Evolutionary conservation across 1,140 invertebrate genomes (phyloP).

Genomic region (Eueides isabella): DNA sequence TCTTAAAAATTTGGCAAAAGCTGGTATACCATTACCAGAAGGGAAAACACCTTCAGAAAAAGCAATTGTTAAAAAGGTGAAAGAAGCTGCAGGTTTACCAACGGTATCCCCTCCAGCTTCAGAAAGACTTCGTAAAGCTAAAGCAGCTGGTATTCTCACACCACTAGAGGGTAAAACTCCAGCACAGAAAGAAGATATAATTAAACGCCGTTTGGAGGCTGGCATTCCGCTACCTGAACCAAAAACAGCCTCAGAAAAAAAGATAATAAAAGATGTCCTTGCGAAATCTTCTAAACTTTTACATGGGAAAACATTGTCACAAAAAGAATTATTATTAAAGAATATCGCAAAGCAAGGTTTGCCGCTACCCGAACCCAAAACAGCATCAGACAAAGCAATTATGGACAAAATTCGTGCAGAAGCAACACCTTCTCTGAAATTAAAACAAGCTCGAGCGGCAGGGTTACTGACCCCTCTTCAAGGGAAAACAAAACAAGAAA

Average conservation of each 20-base stretch:
- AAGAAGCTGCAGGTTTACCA: slow-evolving; percentile 36
- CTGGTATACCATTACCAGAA: slow-evolving; percentile 41
- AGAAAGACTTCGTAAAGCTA: slow-evolving; percentile 37
- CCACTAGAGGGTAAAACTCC: slow-evolving; percentile 49
- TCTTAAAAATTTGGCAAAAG: slow-evolving; percentile 39
- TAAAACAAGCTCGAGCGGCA: slow-evolving; percentile 41
- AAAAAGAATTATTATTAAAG: slow-evolving; percentile 45
- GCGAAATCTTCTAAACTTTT: slow-evolving; percentile 27
- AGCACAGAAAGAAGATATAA: slow-evolving; percentile 51
- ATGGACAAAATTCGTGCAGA: slow-evolving; percentile 36
- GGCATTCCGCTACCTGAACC: slow-evolving; percentile 50
- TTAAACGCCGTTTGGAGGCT: slow-evolving; percentile 35
- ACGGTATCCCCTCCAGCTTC: slow-evolving; percentile 30
- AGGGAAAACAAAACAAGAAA: slow-evolving; percentile 47
- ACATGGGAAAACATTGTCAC: slow-evolving; percentile 41
- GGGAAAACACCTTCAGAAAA: slow-evolving; percentile 34
- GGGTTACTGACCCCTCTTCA: slow-evolving; percentile 44
- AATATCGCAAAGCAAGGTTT: slow-evolving; percentile 31
- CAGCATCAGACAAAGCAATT: slow-evolving; percentile 44
- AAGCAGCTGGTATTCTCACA: slow-evolving; percentile 39
- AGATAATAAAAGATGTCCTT: background rate
- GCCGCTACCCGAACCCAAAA: slow-evolving; percentile 41
- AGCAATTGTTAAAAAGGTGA: slow-evolving; percentile 36
- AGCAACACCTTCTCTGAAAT: slow-evolving; percentile 25
- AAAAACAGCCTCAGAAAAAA: slow-evolving; percentile 47